Evolutionary conservation across 2,113 vertebrate species (phyloP).

Genomic region (Emydocephalus ijimae): DNA sequence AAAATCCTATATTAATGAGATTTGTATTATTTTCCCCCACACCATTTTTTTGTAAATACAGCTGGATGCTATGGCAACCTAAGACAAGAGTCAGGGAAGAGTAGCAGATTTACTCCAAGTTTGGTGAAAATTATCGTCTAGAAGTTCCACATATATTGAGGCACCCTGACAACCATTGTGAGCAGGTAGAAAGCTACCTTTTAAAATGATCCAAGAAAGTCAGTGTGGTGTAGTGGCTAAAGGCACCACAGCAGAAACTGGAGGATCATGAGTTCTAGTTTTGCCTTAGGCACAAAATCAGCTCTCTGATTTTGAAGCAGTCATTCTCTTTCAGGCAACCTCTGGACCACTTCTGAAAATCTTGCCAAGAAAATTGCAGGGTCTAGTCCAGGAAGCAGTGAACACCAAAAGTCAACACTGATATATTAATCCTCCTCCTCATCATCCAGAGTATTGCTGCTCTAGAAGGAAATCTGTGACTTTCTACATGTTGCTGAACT

Average conservation of each 20-base stretch:
- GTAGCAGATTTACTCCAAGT: background rate
- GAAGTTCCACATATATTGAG: background rate
- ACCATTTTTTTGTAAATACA: background rate
- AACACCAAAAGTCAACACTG: background rate
- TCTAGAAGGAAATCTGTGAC: background rate
- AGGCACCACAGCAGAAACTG: background rate
- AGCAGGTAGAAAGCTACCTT: background rate
- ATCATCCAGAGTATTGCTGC: background rate
- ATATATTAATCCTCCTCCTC: background rate
- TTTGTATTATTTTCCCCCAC: background rate
- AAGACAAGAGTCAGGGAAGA: background rate
- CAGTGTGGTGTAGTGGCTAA: background rate
- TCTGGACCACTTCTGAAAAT: background rate
- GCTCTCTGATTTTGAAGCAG: background rate
- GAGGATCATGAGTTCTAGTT: background rate
- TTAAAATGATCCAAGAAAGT: background rate
- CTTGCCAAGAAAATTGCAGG: background rate
- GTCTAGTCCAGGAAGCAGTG: background rate
- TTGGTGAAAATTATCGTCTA: background rate
- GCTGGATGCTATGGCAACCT: background rate
- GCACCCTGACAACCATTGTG: background rate
- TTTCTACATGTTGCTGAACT: background rate
- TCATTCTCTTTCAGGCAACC: background rate
- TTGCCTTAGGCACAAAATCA: background rate
- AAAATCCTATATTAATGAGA: background rate